Conservation (phyloP, 1,140 invertebrate species). For the Pseudomyrmex concolor region DNA sequence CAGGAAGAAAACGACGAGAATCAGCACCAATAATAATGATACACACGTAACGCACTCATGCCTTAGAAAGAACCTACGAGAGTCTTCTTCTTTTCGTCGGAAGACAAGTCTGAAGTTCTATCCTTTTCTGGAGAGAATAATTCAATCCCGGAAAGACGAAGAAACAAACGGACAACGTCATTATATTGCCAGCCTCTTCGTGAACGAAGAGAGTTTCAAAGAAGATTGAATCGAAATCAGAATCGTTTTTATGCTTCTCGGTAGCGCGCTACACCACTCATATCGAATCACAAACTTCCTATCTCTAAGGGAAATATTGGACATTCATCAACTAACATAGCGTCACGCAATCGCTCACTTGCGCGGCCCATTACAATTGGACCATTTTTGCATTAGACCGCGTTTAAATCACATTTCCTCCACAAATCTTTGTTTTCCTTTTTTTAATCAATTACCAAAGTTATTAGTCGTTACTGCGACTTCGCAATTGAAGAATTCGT, state of each 20-base stretch:
- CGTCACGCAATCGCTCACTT: not conserved
- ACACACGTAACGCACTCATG: conserved; percentile 40
- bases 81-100: not conserved
- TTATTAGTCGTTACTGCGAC: not conserved
- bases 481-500: not conserved
- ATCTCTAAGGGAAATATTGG: not conserved
- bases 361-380: not conserved
- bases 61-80: conserved; percentile 54
- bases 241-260: not conserved
- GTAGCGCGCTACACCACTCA: not conserved
- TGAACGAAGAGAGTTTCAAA: conserved; percentile 92
- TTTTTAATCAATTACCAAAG: not conserved
- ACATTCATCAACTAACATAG: not conserved
- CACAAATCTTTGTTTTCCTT: not conserved
- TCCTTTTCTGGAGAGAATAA: not conserved
- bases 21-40: conserved; percentile 66
- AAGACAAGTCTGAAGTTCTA: conserved; percentile 1
- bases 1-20: conserved; percentile 84
- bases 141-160: not conserved
- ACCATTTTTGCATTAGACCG: conserved; percentile 11
- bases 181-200: conserved; percentile 86
- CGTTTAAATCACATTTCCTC: not conserved
- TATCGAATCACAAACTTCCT: not conserved
- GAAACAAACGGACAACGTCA: not conserved
- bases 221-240: conserved; percentile 86